A percentile compares a stretch with the other conserved stretches of the same genome.
Conservation (phyloP, 2,888 invertebrate species). For the Chrysolina oricalcia region DNA sequence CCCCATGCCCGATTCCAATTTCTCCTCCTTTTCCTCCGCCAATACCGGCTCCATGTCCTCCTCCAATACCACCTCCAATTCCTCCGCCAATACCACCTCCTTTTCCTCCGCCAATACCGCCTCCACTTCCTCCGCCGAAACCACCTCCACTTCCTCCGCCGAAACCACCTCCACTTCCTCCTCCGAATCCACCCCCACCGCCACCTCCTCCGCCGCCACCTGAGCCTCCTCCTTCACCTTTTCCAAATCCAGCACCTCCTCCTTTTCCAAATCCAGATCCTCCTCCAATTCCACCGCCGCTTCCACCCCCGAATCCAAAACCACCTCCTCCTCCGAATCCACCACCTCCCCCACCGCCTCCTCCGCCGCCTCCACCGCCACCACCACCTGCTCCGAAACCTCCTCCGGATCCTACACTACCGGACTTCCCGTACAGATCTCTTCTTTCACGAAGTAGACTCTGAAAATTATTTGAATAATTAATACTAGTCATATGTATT, state of each 20-base stretch:
- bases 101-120: slow-evolving; percentile 20
- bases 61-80: slow-evolving; percentile 25
- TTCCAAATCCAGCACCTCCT: not conserved
- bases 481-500: not conserved
- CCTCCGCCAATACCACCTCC: slow-evolving; percentile 29
- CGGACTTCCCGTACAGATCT: not conserved
- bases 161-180: slow-evolving; percentile 22
- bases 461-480: slow-evolving; percentile 1
- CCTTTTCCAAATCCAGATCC: slow-evolving; percentile 27
- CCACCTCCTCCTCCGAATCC: slow-evolving; percentile 14
- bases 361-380: too few relatives aligned
- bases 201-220: slow-evolving; percentile 13
- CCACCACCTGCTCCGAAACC: not conserved
- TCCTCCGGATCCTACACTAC: not conserved
- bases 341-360: too few relatives aligned
- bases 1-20: slow-evolving; percentile 18
- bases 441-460: slow-evolving; percentile 25
- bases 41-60: slow-evolving; percentile 24
- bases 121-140: slow-evolving; percentile 27
- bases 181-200: too few relatives aligned
- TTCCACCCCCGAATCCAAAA: slow-evolving; percentile 26
- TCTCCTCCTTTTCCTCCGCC: slow-evolving; percentile 21
- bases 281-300: slow-evolving; percentile 32
- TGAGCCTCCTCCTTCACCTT: slow-evolving; percentile 25
- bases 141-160: slow-evolving; percentile 35